Evolutionary conservation across 2,888 invertebrate species (phyloP).

Genomic region (Cerastis rubricosa): DNA sequence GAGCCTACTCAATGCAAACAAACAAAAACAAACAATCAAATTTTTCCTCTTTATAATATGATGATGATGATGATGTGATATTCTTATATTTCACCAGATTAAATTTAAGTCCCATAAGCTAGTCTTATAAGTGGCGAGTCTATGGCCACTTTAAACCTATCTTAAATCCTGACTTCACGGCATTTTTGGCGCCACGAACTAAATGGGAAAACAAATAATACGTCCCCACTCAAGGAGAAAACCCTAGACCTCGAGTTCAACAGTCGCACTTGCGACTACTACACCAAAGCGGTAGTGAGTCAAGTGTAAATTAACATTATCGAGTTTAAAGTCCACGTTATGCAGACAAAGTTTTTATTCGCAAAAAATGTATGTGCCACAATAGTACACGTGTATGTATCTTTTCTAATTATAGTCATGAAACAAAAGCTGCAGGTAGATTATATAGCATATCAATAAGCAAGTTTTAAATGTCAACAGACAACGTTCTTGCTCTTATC

Average conservation of each 20-base stretch:
- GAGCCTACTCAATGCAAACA: no score
- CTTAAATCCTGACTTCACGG: neutral
- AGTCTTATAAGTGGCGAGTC: neutral
- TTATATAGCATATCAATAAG: neutral
- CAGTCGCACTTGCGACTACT: neutral
- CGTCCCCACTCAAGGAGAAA: neutral
- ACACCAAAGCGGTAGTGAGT: neutral
- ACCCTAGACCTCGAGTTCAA: neutral
- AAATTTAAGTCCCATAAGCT: neutral
- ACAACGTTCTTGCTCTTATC: conserved; percentile 7
- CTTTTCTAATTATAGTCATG: conserved; percentile 19
- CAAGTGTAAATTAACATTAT: neutral
- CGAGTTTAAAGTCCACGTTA: neutral
- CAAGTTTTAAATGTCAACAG: neutral
- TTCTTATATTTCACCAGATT: neutral
- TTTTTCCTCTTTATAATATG: no score
- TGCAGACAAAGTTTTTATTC: neutral
- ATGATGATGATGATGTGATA: no score
- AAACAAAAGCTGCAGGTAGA: neutral
- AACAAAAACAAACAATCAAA: no score
- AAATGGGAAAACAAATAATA: neutral
- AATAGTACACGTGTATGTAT: conserved; percentile 7
- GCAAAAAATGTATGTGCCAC: conserved; percentile 11
- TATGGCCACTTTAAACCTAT: neutral
- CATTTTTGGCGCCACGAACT: no score